Evolutionary conservation across 2,797 vertebrate species (phyloP).

Genomic region (Molothrus ater): DNA sequence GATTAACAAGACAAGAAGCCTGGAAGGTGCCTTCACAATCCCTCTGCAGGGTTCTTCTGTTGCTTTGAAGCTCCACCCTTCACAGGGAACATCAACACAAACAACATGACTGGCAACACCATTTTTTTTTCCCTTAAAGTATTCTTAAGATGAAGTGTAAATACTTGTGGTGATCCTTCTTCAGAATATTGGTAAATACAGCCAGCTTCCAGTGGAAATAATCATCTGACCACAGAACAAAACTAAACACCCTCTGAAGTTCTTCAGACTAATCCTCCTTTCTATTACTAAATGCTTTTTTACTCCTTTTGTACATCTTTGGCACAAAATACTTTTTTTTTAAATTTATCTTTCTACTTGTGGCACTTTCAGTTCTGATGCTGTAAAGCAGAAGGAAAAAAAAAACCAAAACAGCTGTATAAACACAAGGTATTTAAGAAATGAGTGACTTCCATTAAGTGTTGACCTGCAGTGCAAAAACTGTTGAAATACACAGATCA

Average conservation of each 20-base stretch:
- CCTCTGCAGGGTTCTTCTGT: neutral
- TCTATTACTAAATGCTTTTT: neutral
- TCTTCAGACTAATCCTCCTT: neutral
- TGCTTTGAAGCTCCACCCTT: neutral
- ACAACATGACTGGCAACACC: neutral
- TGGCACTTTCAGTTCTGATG: slow-evolving; percentile 43
- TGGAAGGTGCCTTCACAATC: neutral
- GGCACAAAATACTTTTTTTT: neutral
- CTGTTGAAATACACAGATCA: neutral
- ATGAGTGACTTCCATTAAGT: slow-evolving; percentile 32
- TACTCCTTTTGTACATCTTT: neutral
- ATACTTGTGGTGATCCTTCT: neutral
- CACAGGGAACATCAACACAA: neutral
- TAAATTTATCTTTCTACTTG: slow-evolving; percentile 32
- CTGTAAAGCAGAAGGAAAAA: neutral
- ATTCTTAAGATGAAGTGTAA: neutral
- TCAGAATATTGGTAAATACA: neutral
- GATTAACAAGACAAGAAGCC: neutral
- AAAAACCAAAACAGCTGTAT: slow-evolving; percentile 29
- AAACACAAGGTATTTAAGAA: slow-evolving; percentile 53
- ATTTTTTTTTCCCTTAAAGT: neutral
- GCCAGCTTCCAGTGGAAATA: neutral
- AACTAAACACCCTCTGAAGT: neutral
- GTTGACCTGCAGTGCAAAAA: neutral
- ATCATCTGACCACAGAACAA: neutral